Conservation (phyloP, 1,140 invertebrate species). For the Notospermus geniculatus region DNA sequence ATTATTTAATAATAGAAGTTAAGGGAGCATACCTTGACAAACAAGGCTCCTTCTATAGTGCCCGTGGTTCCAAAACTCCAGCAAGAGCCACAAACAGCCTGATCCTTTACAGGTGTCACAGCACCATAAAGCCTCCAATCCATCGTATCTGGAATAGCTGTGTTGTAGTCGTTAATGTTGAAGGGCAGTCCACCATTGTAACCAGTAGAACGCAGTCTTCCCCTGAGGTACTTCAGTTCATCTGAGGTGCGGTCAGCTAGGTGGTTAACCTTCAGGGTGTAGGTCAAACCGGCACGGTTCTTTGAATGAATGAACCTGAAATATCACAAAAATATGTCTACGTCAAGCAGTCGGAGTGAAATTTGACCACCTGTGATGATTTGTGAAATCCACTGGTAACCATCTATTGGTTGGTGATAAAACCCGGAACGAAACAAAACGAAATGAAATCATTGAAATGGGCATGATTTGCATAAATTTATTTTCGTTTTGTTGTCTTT, state of each 20-base stretch:
- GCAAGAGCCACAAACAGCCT: conserved; percentile 94
- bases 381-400: too few species aligned
- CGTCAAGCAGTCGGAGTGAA: too few species aligned
- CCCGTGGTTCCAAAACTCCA: conserved; percentile 96
- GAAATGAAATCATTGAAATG: too few species aligned
- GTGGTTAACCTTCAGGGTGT: conserved; percentile 79
- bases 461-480: too few species aligned
- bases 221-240: conserved; percentile 78
- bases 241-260: conserved; percentile 77
- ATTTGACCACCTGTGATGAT: too few species aligned
- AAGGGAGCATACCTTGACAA: too few species aligned
- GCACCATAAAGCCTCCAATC: conserved; percentile 90
- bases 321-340: conserved; percentile 17
- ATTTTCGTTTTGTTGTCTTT: too few species aligned
- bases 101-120: conserved; percentile 93
- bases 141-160: conserved; percentile 52
- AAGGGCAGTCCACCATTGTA: conserved; percentile 73
- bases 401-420: too few species aligned
- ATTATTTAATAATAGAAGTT: too few species aligned
- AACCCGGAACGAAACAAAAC: too few species aligned
- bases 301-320: conserved; percentile 78
- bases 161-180: conserved; percentile 53
- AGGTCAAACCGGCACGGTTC: conserved; percentile 76
- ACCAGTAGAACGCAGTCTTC: conserved; percentile 65
- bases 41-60: conserved; percentile 87